Conservation (phyloP, 1,140 invertebrate species). For the Gyrodactylus salaris region DNA sequence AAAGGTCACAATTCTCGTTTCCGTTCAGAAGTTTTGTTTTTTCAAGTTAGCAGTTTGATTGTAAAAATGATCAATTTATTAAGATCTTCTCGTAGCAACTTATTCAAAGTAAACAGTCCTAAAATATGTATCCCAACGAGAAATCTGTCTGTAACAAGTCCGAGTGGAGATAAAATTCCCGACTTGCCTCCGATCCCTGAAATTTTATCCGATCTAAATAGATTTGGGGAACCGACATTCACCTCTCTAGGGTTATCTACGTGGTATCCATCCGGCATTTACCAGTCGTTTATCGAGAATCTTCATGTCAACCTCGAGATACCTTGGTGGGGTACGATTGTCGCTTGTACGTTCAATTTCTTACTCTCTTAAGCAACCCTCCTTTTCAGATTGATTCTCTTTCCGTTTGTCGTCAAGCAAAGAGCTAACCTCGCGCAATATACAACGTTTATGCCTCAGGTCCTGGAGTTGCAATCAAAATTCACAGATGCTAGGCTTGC, state of each 20-base stretch:
- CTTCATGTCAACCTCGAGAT: constrained; percentile 37
- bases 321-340: constrained; percentile 61
- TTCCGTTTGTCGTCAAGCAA: background rate
- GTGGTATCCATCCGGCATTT: constrained; percentile 38
- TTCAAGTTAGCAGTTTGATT: too few relatives aligned
- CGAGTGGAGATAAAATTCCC: too few relatives aligned
- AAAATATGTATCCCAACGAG: too few relatives aligned
- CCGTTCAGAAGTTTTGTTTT: too few relatives aligned
- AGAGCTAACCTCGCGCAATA: background rate
- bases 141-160: too few relatives aligned
- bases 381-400: background rate
- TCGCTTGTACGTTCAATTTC: constrained; percentile 25
- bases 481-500: background rate
- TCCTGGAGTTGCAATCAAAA: background rate
- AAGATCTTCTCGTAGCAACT: too few relatives aligned
- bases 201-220: constrained; percentile 13
- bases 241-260: constrained; percentile 37
- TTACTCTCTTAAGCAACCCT: background rate
- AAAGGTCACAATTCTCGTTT: too few relatives aligned
- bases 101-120: too few relatives aligned
- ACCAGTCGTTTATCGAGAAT: constrained; percentile 42
- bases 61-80: too few relatives aligned
- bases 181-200: background rate
- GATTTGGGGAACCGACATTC: constrained; percentile 36
- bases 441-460: background rate